Base-by-base conservation (phyloP, 2,888 invertebrate species). In the Iselma pallidipennis region DNA sequence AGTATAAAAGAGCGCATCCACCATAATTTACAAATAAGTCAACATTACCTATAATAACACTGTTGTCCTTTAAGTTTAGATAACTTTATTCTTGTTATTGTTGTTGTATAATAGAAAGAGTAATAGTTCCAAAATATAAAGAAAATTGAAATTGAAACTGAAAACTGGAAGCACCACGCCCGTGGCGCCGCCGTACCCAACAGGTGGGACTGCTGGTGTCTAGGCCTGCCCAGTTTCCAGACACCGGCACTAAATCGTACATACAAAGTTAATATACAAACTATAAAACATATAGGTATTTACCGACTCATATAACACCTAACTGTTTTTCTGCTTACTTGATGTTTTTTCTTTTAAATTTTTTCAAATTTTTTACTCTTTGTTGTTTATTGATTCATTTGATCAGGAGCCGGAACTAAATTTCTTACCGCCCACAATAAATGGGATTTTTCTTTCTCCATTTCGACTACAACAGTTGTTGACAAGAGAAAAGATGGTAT, bases 121-220 rank as follows among this genome's bases (percentile, higher is more conserved):
- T 37, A 16, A 16, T 50, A 16, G 50, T 25, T 26, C 50, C n/a
- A 16, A 37, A 37, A 16, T 37, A 14, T 37, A 16, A 31, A 31
- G 31, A 31, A 37, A 37, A 37, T 37, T 37, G 37, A 37, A 16
- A 37, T 37, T 37, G 37, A 37, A 37, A 37, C 37, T 37, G 37
- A 37, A 37, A 37, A 37, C 37, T 37, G 37, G 68, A 67, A 64
- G 56, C 67, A 70, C 75, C 78, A 78, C 78, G 76, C 78, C 78
- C 69, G 76, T 78, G 78, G 78, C 78, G 78, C 78, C 78, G 76
- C 76, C 78, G 69, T 71, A 75, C 78, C 77, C 78, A 77, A 78
- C 78, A 78, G 78, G 78, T 78, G 78, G 78, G 78, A 76, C 71
- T 67, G 55, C 33, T 53, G 49, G 54, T 56, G 62, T 65, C 55